Evolutionary conservation across 2,113 vertebrate species (phyloP), one percentile per base, ranked within the genome.

Genomic region (Cephalopterus ornatus): DNA sequence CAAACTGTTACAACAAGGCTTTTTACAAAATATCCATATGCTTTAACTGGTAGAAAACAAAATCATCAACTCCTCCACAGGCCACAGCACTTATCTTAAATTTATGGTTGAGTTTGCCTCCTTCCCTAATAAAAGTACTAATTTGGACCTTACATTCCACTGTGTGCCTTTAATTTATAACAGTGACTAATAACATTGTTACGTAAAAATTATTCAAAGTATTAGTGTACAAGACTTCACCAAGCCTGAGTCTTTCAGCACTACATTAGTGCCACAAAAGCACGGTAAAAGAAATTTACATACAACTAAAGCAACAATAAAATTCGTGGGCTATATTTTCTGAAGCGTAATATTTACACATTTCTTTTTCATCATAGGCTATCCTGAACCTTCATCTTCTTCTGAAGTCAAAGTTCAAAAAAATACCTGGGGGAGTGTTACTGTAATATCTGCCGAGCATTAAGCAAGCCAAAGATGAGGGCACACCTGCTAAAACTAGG

Each of bases 401-500:
- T 88, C 50, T 78, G 59, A 94, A 92, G 46, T 79, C 8, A 46
- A 73, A 81, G 56, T 55, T 95, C 58, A 72, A n/a, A 61, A 88
- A 75, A 75, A 85, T 46, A 85, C 84, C 87, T 44, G 12, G 9
- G 62, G 93, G 56, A 61, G 6, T 39, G 26, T 72, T 66, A 61
- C 44, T 75, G n/a, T n/a, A 74, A 35, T 61, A 65, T 12, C 52
- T 91, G 83, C 33, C 14, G 42, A 88, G 42, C 49, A 30, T 20
- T 59, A 63, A 81, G 73, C n/a, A 89, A 95, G 71, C 32, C 66
- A 88, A 82, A 91, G 56, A 72, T 46, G 85, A 88, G 71, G 62
- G 52, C 66, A 91, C 81, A 91, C 55, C 87, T 93, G 92, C 58
- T 91, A 47, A 83, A 95, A 85, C 59, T 15, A 88, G 67, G 62